phyloP scores from a whole-genome alignment of 1,140 invertebrate genomes.

The Stratiolaelaps scimitus region DNA sequence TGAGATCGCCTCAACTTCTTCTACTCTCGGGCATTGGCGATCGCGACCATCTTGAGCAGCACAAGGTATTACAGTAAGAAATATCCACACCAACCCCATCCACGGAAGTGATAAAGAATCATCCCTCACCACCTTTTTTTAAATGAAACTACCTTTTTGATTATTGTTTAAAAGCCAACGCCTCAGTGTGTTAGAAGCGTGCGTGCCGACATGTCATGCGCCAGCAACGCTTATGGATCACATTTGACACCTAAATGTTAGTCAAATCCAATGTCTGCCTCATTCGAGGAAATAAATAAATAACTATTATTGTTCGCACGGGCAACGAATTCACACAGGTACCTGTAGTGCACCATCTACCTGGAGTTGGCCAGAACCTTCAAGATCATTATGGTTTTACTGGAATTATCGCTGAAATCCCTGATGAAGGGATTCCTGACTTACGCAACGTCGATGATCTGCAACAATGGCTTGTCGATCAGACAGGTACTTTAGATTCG shows the following conservation, averaged over 20 bases:
- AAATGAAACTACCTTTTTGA: no score
- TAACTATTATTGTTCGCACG: neutral
- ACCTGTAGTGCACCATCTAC: slow-evolving; percentile 40
- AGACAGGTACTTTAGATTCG: neutral
- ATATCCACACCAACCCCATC: neutral
- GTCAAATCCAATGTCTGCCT: no score
- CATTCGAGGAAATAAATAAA: no score
- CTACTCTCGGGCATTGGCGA: slow-evolving; percentile 62
- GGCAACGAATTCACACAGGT: slow-evolving; percentile 38
- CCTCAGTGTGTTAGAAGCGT: no score
- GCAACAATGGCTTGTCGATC: neutral
- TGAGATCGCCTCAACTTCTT: slow-evolving; percentile 55
- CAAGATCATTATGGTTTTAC: slow-evolving; percentile 72
- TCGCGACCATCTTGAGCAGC: slow-evolving; percentile 48
- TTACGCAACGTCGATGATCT: neutral
- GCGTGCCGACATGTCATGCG: no score
- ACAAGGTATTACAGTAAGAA: slow-evolving; percentile 31
- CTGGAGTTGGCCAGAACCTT: slow-evolving; percentile 61
- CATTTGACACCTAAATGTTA: no score
- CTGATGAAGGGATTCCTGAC: neutral
- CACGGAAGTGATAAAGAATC: no score
- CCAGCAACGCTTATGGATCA: no score
- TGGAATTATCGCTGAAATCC: slow-evolving; percentile 45
- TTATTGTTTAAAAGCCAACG: no score
- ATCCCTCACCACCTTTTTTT: no score